phyloP scores from a whole-genome alignment of 2,113 vertebrate species.

The Ictidomys tridecemlineatus region DNA sequence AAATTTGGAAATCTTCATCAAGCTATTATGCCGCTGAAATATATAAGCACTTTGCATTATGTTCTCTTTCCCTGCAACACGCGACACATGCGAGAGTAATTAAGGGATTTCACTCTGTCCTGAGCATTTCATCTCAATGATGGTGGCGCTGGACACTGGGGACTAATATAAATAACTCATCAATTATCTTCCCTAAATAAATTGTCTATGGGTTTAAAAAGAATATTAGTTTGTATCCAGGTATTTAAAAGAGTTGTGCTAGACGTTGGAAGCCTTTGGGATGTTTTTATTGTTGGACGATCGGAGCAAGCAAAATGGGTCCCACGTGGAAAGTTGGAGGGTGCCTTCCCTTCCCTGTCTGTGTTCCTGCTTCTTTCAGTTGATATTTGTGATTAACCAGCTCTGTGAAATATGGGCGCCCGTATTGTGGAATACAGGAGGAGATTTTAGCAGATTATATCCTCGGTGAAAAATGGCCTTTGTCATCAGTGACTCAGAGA shows the following conservation, averaged over 20 bases:
- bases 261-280: slow-evolving; percentile 54
- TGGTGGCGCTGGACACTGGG: slow-evolving; percentile 78
- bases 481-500: slow-evolving; percentile 50
- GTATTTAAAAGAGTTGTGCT: slow-evolving; percentile 61
- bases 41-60: slow-evolving; percentile 83
- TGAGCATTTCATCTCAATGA: slow-evolving; percentile 84
- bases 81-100: slow-evolving; percentile 83
- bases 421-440: slow-evolving; percentile 45
- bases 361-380: slow-evolving; percentile 13
- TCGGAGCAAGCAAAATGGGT: not conserved
- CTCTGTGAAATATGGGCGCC: slow-evolving; percentile 74
- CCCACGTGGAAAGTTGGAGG: slow-evolving; percentile 43
- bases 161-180: slow-evolving; percentile 82
- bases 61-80: slow-evolving; percentile 79
- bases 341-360: not conserved
- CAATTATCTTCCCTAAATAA: slow-evolving; percentile 82
- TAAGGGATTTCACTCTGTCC: slow-evolving; percentile 84
- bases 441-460: slow-evolving; percentile 75
- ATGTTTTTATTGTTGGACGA: slow-evolving; percentile 20
- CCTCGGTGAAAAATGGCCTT: slow-evolving; percentile 74
- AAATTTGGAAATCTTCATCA: slow-evolving; percentile 90
- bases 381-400: slow-evolving; percentile 78
- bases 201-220: slow-evolving; percentile 77
- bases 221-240: slow-evolving; percentile 66
- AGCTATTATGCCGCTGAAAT: slow-evolving; percentile 82